Evolutionary conservation across 2,888 invertebrate genomes (phyloP), one percentile per base, ranked within the genome.

Genomic region (Cartodere bifasciata): DNA sequence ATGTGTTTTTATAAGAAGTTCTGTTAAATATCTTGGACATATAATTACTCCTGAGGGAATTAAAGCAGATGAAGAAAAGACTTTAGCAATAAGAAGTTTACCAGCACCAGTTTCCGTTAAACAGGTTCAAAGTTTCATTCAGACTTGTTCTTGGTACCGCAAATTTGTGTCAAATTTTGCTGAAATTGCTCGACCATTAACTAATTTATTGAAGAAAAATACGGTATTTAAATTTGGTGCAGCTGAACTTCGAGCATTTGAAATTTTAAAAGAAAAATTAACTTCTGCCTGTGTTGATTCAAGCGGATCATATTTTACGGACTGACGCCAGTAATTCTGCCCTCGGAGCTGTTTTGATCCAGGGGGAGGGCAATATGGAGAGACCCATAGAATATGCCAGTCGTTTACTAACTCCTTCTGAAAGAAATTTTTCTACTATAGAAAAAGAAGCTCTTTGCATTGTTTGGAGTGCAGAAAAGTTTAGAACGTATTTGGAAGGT

Each of bases 121-220:
- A 29, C 38, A 41, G 23, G 10, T 43, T 3, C 25, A 31, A 6
- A 28, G 33, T 2, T 47, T 45, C 30, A 12, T 46, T 4, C 43
- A 47, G 27, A 42, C 42, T 7, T 35, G 35, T 13, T 37, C 33
- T 1, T 42, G 42, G 42, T 45, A 33, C 21, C 9, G 40, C 16
- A 13, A 36, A 13, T 45, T 41, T 27, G 32, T 43, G 11, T 15
- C 28, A 3, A 29, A 36, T 4, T 42, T 43, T 16, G 35, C 45
- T 3, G 23, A 32, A 9, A 21, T 38, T 9, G 34, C 38, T 11
- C 22, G 26, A 20, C 41, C 42, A 4, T 25, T 45, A 1, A 41
- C 35, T 6, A 29, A 39, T 6, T 35, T 43, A 2, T 33, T 35
- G 6, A 36, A 36, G 15, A 36, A 35, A 22, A 35, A 32, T 6